A percentile compares a stretch with the other conserved stretches of the same genome.
phyloP scores from a whole-genome alignment of 1,140 invertebrate species.

The Choristoneura fumiferana region DNA sequence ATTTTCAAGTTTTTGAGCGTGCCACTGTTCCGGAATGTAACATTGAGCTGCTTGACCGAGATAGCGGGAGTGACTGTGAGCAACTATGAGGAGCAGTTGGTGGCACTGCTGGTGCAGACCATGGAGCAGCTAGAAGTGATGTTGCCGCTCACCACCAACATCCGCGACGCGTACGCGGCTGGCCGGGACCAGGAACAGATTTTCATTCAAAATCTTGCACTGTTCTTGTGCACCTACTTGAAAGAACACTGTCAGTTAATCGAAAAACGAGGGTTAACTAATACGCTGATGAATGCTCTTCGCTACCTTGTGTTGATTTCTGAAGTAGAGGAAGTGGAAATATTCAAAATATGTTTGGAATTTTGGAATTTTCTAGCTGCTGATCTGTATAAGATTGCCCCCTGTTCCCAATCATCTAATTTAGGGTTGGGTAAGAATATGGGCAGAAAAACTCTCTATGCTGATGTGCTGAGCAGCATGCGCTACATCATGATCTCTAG shows the following conservation, averaged over 20 bases:
- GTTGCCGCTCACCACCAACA: constrained; percentile 93
- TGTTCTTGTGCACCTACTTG: constrained; percentile 98
- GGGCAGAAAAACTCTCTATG: constrained; percentile 84
- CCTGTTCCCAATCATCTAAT: constrained; percentile 72
- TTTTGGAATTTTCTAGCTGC: constrained; percentile 98
- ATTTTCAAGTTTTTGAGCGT: constrained; percentile 99
- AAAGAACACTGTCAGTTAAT: constrained; percentile 96
- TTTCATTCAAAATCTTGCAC: constrained; percentile 98
- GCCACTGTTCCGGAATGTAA: constrained; percentile 98
- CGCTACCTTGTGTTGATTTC: constrained; percentile 98
- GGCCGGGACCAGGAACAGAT: constrained; percentile 98
- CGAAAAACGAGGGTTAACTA: constrained; percentile 87
- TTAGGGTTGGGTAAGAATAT: constrained; percentile 66
- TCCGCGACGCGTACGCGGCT: constrained; percentile 94
- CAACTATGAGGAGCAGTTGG: constrained; percentile 96
- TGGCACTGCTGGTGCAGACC: constrained; percentile 92
- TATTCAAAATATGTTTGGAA: constrained; percentile 99
- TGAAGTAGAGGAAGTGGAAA: constrained; percentile 99
- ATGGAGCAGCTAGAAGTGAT: constrained; percentile 96
- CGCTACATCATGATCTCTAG: constrained; percentile 99
- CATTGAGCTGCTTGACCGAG: constrained; percentile 98
- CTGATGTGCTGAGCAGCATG: constrained; percentile 91
- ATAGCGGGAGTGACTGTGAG: constrained; percentile 93
- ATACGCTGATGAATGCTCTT: constrained; percentile 89
- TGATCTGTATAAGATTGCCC: constrained; percentile 92